Conservation (phyloP, 1,140 invertebrate genomes). For the Latrodectus geometricus region DNA sequence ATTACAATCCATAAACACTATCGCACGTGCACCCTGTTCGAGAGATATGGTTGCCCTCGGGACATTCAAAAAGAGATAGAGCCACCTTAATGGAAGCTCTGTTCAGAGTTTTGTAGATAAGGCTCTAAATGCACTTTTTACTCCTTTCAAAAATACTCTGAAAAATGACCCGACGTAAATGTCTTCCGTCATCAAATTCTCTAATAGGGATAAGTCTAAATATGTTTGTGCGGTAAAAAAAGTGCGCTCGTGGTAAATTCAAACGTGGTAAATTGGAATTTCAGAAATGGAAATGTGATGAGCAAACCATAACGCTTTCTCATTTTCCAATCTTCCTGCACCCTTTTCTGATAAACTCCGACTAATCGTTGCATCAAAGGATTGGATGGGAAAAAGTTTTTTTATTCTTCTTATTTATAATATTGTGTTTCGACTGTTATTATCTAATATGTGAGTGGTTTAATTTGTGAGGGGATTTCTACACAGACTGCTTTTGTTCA, state of each 20-base stretch:
- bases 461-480: slow-evolving; percentile 8
- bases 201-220: slow-evolving; percentile 13
- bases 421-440: slow-evolving; percentile 8
- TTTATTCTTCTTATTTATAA: neutral
- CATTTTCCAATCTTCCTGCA: neutral
- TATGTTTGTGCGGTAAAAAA: neutral
- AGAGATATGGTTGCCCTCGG: slow-evolving; percentile 16
- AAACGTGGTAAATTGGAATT: neutral
- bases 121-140: slow-evolving; percentile 13
- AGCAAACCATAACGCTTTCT: neutral
- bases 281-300: neutral
- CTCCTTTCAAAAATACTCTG: slow-evolving; percentile 23
- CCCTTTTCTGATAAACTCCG: neutral
- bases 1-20: slow-evolving; percentile 51
- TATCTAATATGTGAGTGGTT: neutral
- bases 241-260: neutral
- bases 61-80: slow-evolving; percentile 28
- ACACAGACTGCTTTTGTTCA: neutral
- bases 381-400: neutral
- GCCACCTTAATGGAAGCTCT: slow-evolving; percentile 34
- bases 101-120: slow-evolving; percentile 31
- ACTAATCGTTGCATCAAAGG: neutral
- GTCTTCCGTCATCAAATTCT: slow-evolving; percentile 33
- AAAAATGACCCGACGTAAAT: slow-evolving; percentile 51
- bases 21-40: neutral